These are phyloP conservation scores for Tyria jacobaeae DNA, from an alignment of 2,888 invertebrate genomes.

Conservation along the genomic window DNA sequence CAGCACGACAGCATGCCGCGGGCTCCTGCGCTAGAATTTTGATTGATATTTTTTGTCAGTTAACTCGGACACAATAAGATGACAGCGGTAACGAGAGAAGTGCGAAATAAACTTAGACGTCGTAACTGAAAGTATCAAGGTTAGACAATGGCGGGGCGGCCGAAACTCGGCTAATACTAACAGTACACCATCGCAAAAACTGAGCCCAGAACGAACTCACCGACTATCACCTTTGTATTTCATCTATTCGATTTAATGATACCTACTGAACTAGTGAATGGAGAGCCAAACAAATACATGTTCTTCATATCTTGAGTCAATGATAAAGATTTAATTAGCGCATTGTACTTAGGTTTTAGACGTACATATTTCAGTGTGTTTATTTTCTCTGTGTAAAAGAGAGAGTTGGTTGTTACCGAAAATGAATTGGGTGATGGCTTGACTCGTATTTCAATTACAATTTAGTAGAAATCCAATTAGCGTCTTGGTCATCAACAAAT, in stretches of 20 bases:
- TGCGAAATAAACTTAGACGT: conserved; percentile 79
- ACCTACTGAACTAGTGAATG: conserved; percentile 71
- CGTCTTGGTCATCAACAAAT: conserved; percentile 52
- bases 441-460: conserved; percentile 51
- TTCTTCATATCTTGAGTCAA: conserved; percentile 59
- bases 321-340: conserved; percentile 74
- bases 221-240: conserved; percentile 73
- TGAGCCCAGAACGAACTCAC: conserved; percentile 66
- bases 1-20: conserved; percentile 75
- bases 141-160: conserved; percentile 77
- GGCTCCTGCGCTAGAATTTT: conserved; percentile 86
- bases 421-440: conserved; percentile 54
- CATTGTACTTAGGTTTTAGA: conserved; percentile 49
- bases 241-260: conserved; percentile 78
- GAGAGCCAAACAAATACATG: conserved; percentile 62
- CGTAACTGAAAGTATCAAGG: conserved; percentile 86
- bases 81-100: conserved; percentile 84
- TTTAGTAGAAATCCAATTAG: conserved; percentile 59
- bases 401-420: conserved; percentile 64
- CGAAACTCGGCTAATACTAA: conserved; percentile 84
- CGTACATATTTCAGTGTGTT: conserved; percentile 48
- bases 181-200: conserved; percentile 82
- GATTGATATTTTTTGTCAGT: conserved; percentile 86
- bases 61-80: conserved; percentile 85
- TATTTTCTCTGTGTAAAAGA: conserved; percentile 57